Conservation (phyloP, 2,888 invertebrate genomes). For the Cephus nigrinus region DNA sequence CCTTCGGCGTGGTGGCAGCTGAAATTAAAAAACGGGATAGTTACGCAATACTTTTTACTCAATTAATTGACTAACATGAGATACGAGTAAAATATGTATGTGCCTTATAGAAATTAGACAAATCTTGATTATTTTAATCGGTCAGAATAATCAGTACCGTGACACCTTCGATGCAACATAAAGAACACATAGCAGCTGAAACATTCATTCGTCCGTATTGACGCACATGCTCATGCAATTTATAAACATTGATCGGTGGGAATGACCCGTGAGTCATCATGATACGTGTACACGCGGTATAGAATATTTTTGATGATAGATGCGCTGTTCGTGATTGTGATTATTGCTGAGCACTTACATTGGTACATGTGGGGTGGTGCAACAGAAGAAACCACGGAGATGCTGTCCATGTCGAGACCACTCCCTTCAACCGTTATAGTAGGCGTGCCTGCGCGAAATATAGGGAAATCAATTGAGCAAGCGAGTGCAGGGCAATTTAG, state of each 20-base stretch:
- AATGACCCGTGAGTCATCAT: neutral
- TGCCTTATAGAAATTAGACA: neutral
- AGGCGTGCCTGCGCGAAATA: slow-evolving; percentile 64
- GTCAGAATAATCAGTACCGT: neutral
- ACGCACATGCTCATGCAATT: slow-evolving; percentile 8
- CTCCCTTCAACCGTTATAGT: slow-evolving; percentile 68
- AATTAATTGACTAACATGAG: neutral
- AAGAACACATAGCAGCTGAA: slow-evolving; percentile 44
- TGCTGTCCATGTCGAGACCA: slow-evolving; percentile 77
- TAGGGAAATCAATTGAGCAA: slow-evolving; percentile 36
- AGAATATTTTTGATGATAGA: neutral
- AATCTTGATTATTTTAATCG: neutral
- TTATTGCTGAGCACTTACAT: slow-evolving; percentile 69
- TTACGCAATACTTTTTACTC: neutral
- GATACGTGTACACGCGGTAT: neutral
- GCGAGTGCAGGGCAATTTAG: neutral
- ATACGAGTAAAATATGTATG: neutral
- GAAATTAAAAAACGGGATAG: slow-evolving; percentile 22
- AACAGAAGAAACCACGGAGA: slow-evolving; percentile 78
- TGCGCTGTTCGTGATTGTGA: neutral
- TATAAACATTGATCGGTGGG: slow-evolving; percentile 1
- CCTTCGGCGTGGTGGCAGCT: slow-evolving; percentile 83
- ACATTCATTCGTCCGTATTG: neutral
- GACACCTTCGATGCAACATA: slow-evolving; percentile 48
- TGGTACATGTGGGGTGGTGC: slow-evolving; percentile 76